phyloP scores from a whole-genome alignment of 92 coral and sea anemone species.

The Zoanthus sociatus region DNA sequence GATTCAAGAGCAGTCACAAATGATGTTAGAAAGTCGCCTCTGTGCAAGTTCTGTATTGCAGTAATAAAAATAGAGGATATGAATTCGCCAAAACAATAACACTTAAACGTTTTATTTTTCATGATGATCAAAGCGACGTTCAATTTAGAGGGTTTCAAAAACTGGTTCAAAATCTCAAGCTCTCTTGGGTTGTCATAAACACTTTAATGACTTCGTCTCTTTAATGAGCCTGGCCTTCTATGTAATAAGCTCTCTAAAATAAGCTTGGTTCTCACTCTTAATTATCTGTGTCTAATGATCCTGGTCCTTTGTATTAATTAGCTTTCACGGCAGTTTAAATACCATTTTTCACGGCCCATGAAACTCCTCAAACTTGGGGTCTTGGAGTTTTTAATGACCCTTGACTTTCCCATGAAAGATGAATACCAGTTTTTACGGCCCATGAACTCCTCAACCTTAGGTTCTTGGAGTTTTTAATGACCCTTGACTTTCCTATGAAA shows the following conservation, averaged over 20 bases:
- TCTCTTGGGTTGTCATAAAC: not conserved
- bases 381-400: too few species aligned
- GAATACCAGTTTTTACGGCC: too few species aligned
- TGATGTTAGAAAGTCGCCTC: not conserved
- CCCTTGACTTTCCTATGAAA: too few species aligned
- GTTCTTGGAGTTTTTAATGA: too few species aligned
- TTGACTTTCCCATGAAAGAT: too few species aligned
- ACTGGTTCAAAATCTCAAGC: not conserved
- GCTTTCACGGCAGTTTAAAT: not conserved
- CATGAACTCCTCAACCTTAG: too few species aligned
- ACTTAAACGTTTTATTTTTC: not conserved
- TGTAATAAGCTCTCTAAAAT: not conserved
- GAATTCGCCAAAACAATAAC: not conserved
- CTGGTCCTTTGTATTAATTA: not conserved
- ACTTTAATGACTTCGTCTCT: not conserved
- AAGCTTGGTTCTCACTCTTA: not conserved
- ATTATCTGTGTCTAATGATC: not conserved
- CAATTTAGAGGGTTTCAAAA: not conserved
- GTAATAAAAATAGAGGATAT: not conserved
- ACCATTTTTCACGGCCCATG: too few species aligned
- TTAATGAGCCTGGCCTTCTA: too few species aligned
- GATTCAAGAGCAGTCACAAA: not conserved
- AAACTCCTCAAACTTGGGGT: too few species aligned
- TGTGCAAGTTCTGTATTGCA: not conserved
- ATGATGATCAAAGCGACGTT: not conserved